Conservation (phyloP, 2,888 invertebrate species). For the Melanostoma scalare region DNA sequence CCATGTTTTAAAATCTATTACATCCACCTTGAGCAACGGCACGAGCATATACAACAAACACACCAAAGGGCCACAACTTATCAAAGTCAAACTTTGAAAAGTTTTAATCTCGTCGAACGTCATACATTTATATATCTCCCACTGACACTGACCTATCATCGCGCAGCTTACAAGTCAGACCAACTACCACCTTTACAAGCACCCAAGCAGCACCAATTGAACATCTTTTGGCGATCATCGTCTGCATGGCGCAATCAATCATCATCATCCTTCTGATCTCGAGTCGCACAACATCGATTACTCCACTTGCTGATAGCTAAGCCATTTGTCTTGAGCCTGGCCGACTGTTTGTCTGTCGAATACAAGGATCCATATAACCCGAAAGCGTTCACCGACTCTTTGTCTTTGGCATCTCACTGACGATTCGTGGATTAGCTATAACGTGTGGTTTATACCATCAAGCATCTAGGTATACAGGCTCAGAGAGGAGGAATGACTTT, state of each 20-base stretch:
- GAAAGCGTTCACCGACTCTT: conserved; percentile 65
- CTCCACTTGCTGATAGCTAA: conserved; percentile 76
- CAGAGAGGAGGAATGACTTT: conserved; percentile 47
- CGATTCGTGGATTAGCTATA: conserved; percentile 62
- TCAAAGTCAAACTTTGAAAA: conserved; percentile 70
- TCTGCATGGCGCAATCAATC: conserved; percentile 75
- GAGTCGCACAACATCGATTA: conserved; percentile 76
- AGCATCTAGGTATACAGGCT: conserved; percentile 11
- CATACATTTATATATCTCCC: conserved; percentile 46
- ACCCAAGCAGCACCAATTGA: conserved; percentile 58
- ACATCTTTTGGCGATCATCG: conserved; percentile 72
- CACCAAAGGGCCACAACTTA: conserved; percentile 71
- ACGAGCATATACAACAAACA: conserved; percentile 42
- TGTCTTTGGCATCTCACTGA: conserved; percentile 64
- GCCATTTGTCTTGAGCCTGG: conserved; percentile 74
- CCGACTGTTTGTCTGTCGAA: conserved; percentile 58
- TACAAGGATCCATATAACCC: conserved; percentile 66
- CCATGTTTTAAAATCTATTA: conserved; percentile 72
- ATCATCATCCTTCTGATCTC: conserved; percentile 75
- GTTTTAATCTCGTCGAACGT: conserved; percentile 54
- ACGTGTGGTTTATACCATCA: conserved; percentile 5
- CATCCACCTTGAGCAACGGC: conserved; percentile 63
- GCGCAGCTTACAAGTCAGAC: conserved; percentile 59
- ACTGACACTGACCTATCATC: conserved; percentile 72
- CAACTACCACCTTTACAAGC: conserved; percentile 66